phyloP scores from a whole-genome alignment of 2,113 vertebrate genomes.

The Carollia perspicillata region DNA sequence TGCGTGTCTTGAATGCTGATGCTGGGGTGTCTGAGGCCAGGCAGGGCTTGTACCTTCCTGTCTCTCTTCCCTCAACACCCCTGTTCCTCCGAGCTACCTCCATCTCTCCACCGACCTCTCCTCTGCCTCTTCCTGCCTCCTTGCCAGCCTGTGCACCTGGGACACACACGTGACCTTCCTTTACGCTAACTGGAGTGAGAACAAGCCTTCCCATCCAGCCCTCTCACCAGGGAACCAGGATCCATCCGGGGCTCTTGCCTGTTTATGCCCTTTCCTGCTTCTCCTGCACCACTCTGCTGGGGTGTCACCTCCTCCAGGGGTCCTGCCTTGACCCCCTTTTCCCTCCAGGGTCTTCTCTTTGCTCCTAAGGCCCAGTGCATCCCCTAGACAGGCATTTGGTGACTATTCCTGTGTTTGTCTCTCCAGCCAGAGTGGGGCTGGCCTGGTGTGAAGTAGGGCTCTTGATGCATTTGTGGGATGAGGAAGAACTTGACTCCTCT shows the following conservation, averaged over 20 bases:
- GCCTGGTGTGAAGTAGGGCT: neutral
- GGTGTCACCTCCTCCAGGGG: neutral
- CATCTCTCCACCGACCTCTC: neutral
- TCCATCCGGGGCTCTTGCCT: neutral
- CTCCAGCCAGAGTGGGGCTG: neutral
- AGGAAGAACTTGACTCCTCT: neutral
- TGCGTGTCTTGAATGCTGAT: neutral
- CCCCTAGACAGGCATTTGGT: neutral
- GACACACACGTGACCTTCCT: neutral
- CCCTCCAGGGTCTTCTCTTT: neutral
- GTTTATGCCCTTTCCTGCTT: neutral
- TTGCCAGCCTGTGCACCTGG: neutral
- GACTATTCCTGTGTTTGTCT: neutral
- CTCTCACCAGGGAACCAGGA: neutral
- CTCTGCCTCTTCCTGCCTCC: neutral
- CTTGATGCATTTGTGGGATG: neutral
- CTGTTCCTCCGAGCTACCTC: neutral
- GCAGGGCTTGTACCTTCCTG: neutral
- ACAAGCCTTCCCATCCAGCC: neutral
- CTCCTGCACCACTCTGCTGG: neutral
- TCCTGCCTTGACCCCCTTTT: neutral
- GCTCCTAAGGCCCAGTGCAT: neutral
- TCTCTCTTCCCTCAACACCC: neutral
- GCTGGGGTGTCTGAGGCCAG: neutral
- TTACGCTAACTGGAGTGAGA: neutral